Percentiles rank a stretch among this genome's conserved stretches.
phyloP scores from a whole-genome alignment of 2,888 invertebrate species.

The Creontiades dilutus region DNA sequence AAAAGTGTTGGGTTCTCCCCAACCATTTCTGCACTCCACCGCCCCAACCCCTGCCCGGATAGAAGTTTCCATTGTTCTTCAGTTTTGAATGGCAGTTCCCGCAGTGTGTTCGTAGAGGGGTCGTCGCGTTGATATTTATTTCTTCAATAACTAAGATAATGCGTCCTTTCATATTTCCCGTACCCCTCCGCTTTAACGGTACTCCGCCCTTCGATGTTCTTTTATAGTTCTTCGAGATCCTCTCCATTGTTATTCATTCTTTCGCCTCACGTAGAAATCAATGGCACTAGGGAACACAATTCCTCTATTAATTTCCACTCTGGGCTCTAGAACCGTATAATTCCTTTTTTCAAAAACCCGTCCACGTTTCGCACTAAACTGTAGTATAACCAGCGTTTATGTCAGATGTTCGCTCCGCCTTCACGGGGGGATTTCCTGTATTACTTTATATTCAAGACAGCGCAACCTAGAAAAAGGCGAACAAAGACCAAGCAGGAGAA shows the following conservation, averaged over 20 bases:
- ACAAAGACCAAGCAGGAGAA: not conserved
- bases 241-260: slow-evolving; percentile 58
- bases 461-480: not conserved
- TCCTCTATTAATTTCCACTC: slow-evolving; percentile 66
- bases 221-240: slow-evolving; percentile 37
- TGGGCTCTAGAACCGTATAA: slow-evolving; percentile 19
- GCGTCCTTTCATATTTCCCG: slow-evolving; percentile 60
- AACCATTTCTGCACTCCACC: not conserved
- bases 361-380: slow-evolving; percentile 48
- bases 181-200: not conserved
- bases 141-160: slow-evolving; percentile 65
- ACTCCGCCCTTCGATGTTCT: not conserved
- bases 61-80: not conserved
- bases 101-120: not conserved
- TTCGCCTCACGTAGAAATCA: slow-evolving; percentile 66
- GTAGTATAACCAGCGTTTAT: slow-evolving; percentile 25
- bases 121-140: slow-evolving; percentile 58
- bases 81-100: slow-evolving; percentile 2
- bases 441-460: slow-evolving; percentile 30
- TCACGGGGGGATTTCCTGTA: not conserved
- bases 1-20: not conserved
- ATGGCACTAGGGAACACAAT: slow-evolving; percentile 49
- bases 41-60: not conserved
- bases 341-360: slow-evolving; percentile 40
- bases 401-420: slow-evolving; percentile 14